phyloP scores from a whole-genome alignment of 2,113 vertebrate species.

The Accipiter cooperii region DNA sequence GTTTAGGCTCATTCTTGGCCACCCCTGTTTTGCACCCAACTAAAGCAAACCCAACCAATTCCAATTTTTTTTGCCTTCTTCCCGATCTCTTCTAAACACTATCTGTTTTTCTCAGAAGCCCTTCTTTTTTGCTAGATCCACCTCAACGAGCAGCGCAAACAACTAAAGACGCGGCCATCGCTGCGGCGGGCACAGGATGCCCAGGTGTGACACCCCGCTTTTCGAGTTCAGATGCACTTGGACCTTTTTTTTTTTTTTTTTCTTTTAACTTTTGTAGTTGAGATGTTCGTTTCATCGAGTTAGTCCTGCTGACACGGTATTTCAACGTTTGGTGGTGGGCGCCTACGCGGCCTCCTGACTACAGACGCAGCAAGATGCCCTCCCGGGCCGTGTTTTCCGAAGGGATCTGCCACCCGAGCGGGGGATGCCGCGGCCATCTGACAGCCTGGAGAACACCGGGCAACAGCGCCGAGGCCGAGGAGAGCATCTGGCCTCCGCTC shows the following conservation, averaged over 20 bases:
- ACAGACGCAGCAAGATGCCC: background rate
- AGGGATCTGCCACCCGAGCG: background rate
- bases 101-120: background rate
- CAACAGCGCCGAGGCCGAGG: background rate
- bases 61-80: background rate
- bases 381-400: background rate
- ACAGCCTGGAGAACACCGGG: background rate
- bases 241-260: background rate
- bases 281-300: background rate
- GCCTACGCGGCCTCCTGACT: background rate
- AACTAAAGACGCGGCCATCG: background rate
- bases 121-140: background rate
- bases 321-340: background rate
- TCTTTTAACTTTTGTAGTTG: background rate
- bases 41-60: background rate
- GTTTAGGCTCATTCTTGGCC: background rate
- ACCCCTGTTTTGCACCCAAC: background rate
- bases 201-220: background rate
- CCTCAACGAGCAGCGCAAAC: background rate
- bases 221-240: background rate
- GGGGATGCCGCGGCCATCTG: background rate
- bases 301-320: background rate
- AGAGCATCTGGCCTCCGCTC: rapidly evolving
- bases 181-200: background rate
- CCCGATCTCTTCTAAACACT: background rate